Conservation (phyloP, 2,797 vertebrate genomes). For the Hippocampus kuda region DNA sequence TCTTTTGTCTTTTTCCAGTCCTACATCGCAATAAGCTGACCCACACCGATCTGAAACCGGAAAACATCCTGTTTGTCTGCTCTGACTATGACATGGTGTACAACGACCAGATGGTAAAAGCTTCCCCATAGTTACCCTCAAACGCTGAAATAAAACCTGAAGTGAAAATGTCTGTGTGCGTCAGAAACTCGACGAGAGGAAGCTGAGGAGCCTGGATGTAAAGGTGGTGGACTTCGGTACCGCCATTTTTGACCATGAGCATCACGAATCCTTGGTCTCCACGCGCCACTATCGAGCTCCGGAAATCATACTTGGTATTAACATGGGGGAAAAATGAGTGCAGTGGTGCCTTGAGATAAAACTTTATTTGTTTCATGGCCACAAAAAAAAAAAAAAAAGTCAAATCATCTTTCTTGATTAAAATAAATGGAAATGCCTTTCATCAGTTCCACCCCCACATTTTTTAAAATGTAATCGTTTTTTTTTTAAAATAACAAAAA, state of each 20-base stretch:
- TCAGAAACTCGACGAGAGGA: constrained; percentile 75
- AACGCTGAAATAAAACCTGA: not conserved
- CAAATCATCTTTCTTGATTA: not conserved
- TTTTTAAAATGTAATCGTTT: too few species aligned
- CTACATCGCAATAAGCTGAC: constrained; percentile 90
- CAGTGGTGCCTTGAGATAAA: too few species aligned
- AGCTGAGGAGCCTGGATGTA: constrained; percentile 75
- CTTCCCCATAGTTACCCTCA: constrained; percentile 36
- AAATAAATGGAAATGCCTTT: not conserved
- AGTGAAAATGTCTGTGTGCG: constrained; percentile 7
- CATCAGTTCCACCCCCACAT: too few species aligned
- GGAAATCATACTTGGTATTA: constrained; percentile 77
- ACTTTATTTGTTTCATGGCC: too few species aligned
- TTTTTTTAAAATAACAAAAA: too few species aligned
- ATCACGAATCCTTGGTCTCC: constrained; percentile 85
- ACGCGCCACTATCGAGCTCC: constrained; percentile 92
- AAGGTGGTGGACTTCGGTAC: constrained; percentile 95
- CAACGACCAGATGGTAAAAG: constrained; percentile 64
- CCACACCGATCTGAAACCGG: constrained; percentile 94
- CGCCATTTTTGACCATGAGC: constrained; percentile 87
- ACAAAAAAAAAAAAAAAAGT: not conserved
- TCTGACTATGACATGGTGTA: constrained; percentile 77
- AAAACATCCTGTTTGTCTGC: constrained; percentile 90
- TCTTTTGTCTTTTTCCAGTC: constrained; percentile 57
- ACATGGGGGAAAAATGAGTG: not conserved